These are phyloP conservation scores for Episyrphus balteatus DNA, from an alignment of 1,140 invertebrate genomes.

Conservation along the genomic window DNA sequence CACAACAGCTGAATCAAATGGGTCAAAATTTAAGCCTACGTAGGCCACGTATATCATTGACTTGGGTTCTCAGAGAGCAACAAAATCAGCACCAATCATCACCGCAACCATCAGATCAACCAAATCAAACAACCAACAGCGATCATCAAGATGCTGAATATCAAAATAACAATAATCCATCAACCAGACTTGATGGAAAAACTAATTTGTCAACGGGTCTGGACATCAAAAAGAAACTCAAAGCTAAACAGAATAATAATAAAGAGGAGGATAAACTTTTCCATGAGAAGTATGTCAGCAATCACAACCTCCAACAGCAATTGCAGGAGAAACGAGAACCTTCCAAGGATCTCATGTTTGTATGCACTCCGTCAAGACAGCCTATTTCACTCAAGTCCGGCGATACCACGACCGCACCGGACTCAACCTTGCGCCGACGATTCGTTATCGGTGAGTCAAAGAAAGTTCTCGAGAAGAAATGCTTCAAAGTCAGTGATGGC, in stretches of 20 bases:
- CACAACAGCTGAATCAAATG: constrained; percentile 27
- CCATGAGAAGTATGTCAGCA: constrained; percentile 30
- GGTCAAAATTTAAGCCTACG: constrained; percentile 44
- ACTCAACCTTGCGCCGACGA: background rate
- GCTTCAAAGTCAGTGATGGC: background rate
- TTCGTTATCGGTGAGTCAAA: background rate
- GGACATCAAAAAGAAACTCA: constrained; percentile 11
- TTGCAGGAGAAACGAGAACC: constrained; percentile 19
- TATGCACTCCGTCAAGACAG: constrained; percentile 29
- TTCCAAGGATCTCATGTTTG: constrained; percentile 33
- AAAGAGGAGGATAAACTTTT: constrained; percentile 18
- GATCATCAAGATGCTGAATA: constrained; percentile 21
- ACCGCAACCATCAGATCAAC: background rate
- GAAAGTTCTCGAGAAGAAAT: background rate
- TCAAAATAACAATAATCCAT: constrained; percentile 17
- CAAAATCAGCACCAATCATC: constrained; percentile 20
- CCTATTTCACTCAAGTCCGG: constrained; percentile 8
- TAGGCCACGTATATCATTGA: constrained; percentile 56
- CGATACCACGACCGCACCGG: constrained; percentile 9
- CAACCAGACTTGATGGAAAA: no score
- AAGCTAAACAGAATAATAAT: constrained; percentile 34
- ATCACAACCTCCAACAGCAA: constrained; percentile 32
- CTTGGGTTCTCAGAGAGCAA: constrained; percentile 54
- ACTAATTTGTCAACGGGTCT: constrained; percentile 20
- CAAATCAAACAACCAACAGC: constrained; percentile 15